Percentiles rank a stretch among this genome's conserved stretches.
Conservation (phyloP, 92 coral and sea anemone species). For the Anthopleura xanthogrammica region DNA sequence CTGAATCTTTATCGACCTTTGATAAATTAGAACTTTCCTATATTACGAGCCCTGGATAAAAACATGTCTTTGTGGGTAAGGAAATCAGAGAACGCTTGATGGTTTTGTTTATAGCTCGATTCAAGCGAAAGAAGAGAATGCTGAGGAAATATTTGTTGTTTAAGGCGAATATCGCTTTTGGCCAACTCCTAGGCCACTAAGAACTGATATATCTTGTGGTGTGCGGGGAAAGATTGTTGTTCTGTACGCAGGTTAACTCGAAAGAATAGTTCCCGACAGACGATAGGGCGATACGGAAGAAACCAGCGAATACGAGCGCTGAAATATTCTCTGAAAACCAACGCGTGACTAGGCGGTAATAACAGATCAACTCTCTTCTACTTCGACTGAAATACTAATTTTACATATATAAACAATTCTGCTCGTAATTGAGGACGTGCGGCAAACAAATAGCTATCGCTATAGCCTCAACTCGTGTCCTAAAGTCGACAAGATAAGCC, state of each 20-base stretch:
- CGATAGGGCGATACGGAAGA: conserved; percentile 22
- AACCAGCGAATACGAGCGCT: conserved; percentile 22
- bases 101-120: conserved; percentile 24
- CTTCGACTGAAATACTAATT: conserved; percentile 61
- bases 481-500: conserved; percentile 28
- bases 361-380: conserved; percentile 42
- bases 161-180: conserved; percentile 27
- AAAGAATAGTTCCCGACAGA: conserved; percentile 2
- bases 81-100: conserved; percentile 5
- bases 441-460: conserved; percentile 43
- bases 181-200: conserved; percentile 23
- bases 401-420: conserved; percentile 79
- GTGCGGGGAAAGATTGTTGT: conserved; percentile 13
- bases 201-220: conserved; percentile 27
- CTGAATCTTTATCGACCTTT: conserved; percentile 34
- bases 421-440: conserved; percentile 57
- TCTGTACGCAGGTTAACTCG: conserved; percentile 8
- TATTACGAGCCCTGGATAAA: conserved; percentile 11
- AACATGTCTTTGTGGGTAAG: conserved; percentile 10
- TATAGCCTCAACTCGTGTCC: conserved; percentile 20
- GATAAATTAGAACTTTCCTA: conserved; percentile 27
- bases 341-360: conserved; percentile 37
- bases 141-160: conserved; percentile 35
- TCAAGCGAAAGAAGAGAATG: conserved; percentile 22
- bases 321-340: conserved; percentile 29